Conservation (phyloP, 2,888 invertebrate species). For the Phytoseiulus persimilis region DNA sequence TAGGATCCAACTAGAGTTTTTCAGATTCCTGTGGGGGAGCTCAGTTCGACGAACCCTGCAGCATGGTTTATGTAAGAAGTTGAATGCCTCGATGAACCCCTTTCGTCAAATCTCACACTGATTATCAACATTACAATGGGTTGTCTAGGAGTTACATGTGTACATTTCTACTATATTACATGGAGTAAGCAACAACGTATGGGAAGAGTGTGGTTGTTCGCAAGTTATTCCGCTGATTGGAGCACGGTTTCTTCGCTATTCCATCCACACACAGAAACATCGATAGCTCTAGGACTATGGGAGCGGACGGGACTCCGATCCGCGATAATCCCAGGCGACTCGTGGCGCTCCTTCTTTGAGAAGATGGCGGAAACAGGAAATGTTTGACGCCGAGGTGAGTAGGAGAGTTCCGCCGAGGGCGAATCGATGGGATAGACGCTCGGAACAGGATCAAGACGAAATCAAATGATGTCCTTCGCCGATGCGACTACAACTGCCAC, state of each 20-base stretch:
- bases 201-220: not conserved
- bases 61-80: not conserved
- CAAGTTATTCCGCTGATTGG: not conserved
- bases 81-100: not conserved
- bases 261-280: not conserved
- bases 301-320: not conserved
- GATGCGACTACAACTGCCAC: not conserved
- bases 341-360: too few species aligned
- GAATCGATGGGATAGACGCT: not conserved
- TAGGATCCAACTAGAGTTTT: not conserved
- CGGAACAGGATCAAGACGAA: not conserved
- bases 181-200: not conserved
- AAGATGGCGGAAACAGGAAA: too few species aligned
- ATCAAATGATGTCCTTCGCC: not conserved
- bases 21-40: not conserved
- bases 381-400: too few species aligned
- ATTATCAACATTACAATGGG: not conserved
- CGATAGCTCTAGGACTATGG: not conserved
- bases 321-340: too few species aligned
- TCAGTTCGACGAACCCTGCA: not conserved
- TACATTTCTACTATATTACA: not conserved
- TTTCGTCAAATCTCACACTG: not conserved
- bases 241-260: not conserved
- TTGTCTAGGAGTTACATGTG: not conserved
- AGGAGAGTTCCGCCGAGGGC: too few species aligned